Evolutionary conservation across 2,888 invertebrate species (phyloP), one percentile per base, ranked within the genome.

Genomic region (Rhabditoides inermis): DNA sequence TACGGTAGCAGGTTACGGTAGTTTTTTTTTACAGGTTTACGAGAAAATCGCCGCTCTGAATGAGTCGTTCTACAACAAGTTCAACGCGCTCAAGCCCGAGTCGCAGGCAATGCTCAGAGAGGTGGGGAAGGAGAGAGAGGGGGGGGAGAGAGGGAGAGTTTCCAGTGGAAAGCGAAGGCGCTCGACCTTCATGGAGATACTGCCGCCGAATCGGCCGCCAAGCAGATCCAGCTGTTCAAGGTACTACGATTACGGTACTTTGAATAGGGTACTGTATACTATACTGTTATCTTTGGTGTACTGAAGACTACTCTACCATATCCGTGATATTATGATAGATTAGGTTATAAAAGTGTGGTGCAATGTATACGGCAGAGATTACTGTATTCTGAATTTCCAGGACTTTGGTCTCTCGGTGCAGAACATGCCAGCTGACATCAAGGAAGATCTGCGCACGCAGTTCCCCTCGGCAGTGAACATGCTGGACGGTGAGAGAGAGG

Each of bases 381-480:
- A n/a, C n/a, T n/a, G n/a, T n/a, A n/a, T n/a, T n/a, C n/a, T n/a
- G n/a, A n/a, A n/a, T n/a, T n/a, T n/a, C 7, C 51, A 53, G 23
- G 58, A 63, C n/a, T 63, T 63, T 28, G 63, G 55, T 1, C 36
- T 20, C 15, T 56, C 54, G 3, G 51, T 63, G 25, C 58, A 57
- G 18, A 53, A 54, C 22, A 51, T 63, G 32, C 53, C 60, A 15
- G 32, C 50, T 0, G 49, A 26, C 12, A 60, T 52, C 2, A 56
- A 60, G 3, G 58, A 60, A 18, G 63, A 63, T 42, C 51, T 63
- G 18, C 45, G 55, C 18, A 30, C 51, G 2, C 63, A 63, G 37
- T 63, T 63, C 36, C 63, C 63, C 10, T 49, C 56, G 15, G 63
- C 63, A 2, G 58, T 63, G 5, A 47, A 54, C 6, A 42, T 63